Percentiles rank a stretch among this genome's conserved stretches.
These are phyloP conservation scores for Molanna angustata DNA, from an alignment of 2,888 invertebrate genomes.

Conservation along the genomic window DNA sequence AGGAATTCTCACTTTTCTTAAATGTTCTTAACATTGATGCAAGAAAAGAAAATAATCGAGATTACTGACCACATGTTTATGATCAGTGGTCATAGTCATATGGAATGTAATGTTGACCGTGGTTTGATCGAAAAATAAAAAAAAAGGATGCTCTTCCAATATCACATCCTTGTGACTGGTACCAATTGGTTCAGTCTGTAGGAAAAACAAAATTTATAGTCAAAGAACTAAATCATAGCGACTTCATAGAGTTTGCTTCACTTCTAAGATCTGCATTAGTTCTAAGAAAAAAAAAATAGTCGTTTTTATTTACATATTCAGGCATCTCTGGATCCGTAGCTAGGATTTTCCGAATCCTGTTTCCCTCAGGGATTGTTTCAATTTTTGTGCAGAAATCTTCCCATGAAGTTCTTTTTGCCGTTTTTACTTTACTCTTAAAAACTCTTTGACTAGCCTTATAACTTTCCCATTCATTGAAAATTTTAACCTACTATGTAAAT, in stretches of 20 bases:
- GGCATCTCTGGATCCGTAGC: no score
- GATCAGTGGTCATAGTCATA: background rate
- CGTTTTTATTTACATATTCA: no score
- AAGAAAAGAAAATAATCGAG: background rate
- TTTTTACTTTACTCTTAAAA: no score
- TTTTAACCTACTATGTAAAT: no score
- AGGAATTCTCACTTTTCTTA: conserved; percentile 1
- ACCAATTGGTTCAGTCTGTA: background rate
- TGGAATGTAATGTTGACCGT: background rate
- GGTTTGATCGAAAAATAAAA: background rate
- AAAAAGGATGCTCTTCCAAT: background rate
- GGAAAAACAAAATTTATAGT: background rate
- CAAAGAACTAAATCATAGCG: background rate
- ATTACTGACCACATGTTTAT: conserved; percentile 1
- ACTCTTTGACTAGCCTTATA: no score
- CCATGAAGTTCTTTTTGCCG: no score
- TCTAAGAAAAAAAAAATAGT: background rate
- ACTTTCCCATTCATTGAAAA: no score
- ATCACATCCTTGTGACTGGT: background rate
- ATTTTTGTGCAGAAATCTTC: no score
- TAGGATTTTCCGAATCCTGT: no score
- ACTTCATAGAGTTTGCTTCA: background rate
- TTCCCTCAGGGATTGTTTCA: no score
- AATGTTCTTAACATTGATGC: background rate
- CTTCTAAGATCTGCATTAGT: background rate